Evolutionary conservation across 2,888 invertebrate genomes (phyloP), one percentile per base, ranked within the genome.

Genomic region (Spilosoma lubricipeda): DNA sequence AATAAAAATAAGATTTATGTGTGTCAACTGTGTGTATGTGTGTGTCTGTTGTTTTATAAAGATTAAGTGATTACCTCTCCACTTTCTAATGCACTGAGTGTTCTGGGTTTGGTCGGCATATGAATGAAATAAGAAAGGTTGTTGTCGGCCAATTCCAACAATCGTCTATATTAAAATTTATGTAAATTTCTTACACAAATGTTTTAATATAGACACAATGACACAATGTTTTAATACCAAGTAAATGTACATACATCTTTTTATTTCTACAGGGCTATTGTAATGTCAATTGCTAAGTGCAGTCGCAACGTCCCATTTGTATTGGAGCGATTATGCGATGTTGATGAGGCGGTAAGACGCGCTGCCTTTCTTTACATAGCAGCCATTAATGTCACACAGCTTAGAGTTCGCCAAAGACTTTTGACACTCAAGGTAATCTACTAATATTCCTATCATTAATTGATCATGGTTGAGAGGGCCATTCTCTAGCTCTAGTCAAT

Each of bases 281-380:
- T 99, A 63, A 96, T 97, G 85, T 96, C 97, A 68, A 97, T 98
- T 90, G 98, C 97, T 0, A 97, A 97, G 42, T 97, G 97, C 82
- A 96, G 96, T 65, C 95, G 96, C 66, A 98, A 98, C 5, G 95
- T 98, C 3, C 96, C 97, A 0, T 96, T 96, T 78, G 97, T 98
- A 48, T 87, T 98, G 69, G 97, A 97, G 77, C 96, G 98, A 3
- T 96, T 98, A 0, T 96, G 97, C 86, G 99, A 99, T 91, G 96
- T 98, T 0, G 98, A 98, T 87, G 97, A 97, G 75, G 96, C 96
- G 48, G 98, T 99, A 0, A 96, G 99, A 0, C 94, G 96, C 3
- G 96, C 96, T 0, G 95, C 96, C 0, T 96, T 96, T 84, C 86
- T 96, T 0, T 93, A 95, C 85, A 93, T 96, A 75, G 90, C 96